Conservation (phyloP, 2,888 invertebrate genomes). For the Tetrapedia diversipes region DNA sequence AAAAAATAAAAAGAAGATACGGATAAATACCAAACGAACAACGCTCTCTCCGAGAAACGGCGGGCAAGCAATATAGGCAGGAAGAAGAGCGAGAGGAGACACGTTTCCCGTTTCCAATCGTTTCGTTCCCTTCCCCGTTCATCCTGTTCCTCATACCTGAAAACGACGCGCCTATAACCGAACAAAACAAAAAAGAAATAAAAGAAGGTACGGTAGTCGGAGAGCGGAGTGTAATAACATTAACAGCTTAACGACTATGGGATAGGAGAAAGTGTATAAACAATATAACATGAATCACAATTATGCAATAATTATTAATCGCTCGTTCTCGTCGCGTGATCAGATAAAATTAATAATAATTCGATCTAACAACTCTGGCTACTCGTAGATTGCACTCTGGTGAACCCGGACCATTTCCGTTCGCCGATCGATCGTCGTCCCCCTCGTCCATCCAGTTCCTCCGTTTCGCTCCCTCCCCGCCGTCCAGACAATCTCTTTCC, state of each 20-base stretch:
- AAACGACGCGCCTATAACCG: constrained; percentile 48
- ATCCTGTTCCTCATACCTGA: no score
- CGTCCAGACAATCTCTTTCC: neutral
- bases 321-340: constrained; percentile 69
- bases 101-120: neutral
- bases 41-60: constrained; percentile 56
- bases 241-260: constrained; percentile 81
- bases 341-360: constrained; percentile 78
- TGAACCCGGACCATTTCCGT: constrained; percentile 68
- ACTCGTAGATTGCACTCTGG: constrained; percentile 82
- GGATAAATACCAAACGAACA: constrained; percentile 69
- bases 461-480: constrained; percentile 1
- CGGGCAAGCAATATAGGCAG: constrained; percentile 54
- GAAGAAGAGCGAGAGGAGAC: constrained; percentile 44
- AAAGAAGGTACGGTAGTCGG: constrained; percentile 74
- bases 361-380: constrained; percentile 79
- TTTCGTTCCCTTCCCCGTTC: constrained; percentile 5
- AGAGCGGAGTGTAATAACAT: constrained; percentile 80
- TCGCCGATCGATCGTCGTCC: constrained; percentile 32
- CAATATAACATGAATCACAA: constrained; percentile 82
- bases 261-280: constrained; percentile 77
- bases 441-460: neutral
- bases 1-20: constrained; percentile 57
- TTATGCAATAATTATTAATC: constrained; percentile 78
- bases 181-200: constrained; percentile 41